Base-by-base conservation (phyloP, 2,797 vertebrate genomes). In the Glyptemys insculpta region DNA sequence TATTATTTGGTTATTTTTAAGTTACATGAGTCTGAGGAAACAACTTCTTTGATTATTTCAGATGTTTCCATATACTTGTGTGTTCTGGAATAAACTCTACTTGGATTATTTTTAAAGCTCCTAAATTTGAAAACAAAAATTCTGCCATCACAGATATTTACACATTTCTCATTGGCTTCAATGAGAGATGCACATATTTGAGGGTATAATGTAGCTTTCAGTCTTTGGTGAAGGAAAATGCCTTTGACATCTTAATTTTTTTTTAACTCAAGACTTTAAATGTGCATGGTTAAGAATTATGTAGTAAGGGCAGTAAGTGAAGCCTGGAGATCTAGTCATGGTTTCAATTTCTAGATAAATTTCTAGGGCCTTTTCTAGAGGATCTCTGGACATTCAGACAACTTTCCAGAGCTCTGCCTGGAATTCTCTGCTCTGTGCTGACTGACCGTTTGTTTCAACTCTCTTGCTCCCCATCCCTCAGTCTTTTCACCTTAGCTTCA, bases 61-160 rank as follows among this genome's bases (percentile, higher is more conserved):
- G 12, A 15, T 76, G 8, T 47, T 83, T 95, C 89, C 23, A 91
- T 34, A 47, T 62, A 91, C 86, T 57, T 47, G 31, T 5, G 14
- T 91, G 49, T 91, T 97, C 94, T 72, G 83, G 87, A 95, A 95
- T 88, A 95, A 97, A 95, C 49, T 59, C n/a, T 85, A 85, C 83
- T 23, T 95, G 68, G 85, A 94, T 94, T 86, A 89, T 15, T 47
- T 47, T 47, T 76, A 95, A 95, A 95, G 84, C 37, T 93, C 59
- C 53, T 90, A 34, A 52, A 93, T 94, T 90, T 85, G 91, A 93
- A 72, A 89, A 85, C 12, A 23, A 84, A 65, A 92, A 34, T 59
- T 62, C 85, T 97, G 95, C 96, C 94, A 95, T 78, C 85, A 96
- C 88, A 96, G 82, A 97, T 91, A 93, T 89, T 85, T 95, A 91